Evolutionary conservation across 2,888 invertebrate species (phyloP).

Genomic region (Drosophila testacea): DNA sequence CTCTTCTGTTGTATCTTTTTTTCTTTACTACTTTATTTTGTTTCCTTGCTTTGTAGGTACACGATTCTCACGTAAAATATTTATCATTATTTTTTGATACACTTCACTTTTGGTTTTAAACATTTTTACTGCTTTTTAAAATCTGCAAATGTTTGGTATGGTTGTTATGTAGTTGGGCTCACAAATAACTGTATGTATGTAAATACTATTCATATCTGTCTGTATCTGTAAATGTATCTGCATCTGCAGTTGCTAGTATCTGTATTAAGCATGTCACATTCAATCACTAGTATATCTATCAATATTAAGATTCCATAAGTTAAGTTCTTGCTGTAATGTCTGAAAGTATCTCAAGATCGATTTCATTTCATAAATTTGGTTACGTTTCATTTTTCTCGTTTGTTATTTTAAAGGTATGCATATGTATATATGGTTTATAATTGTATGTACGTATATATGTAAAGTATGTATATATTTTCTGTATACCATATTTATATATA

Average conservation of each 20-base stretch:
- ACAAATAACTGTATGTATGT: slow-evolving; percentile 40
- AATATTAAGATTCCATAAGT: slow-evolving; percentile 42
- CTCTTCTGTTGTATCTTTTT: slow-evolving; percentile 22
- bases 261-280: slow-evolving; percentile 61
- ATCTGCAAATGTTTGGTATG: slow-evolving; percentile 31
- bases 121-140: slow-evolving; percentile 37
- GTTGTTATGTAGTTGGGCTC: slow-evolving; percentile 29
- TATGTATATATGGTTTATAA: slow-evolving; percentile 35
- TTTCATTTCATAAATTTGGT: slow-evolving; percentile 33
- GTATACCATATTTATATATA: slow-evolving; percentile 20
- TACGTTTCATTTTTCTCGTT: slow-evolving; percentile 18
- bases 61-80: slow-evolving; percentile 79
- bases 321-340: slow-evolving; percentile 38
- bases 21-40: slow-evolving; percentile 48
- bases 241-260: slow-evolving; percentile 39
- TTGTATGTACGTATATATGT: slow-evolving; percentile 30
- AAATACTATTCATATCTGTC: slow-evolving; percentile 35
- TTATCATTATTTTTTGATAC: slow-evolving; percentile 39
- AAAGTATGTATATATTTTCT: slow-evolving; percentile 35
- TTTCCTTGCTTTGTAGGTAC: slow-evolving; percentile 71
- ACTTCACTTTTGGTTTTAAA: slow-evolving; percentile 22
- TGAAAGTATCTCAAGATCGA: slow-evolving; percentile 34
- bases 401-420: slow-evolving; percentile 29
- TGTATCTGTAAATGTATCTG: slow-evolving; percentile 32
- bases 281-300: slow-evolving; percentile 54